phyloP scores from a whole-genome alignment of 2,797 vertebrate genomes.

The Echiichthys vipera region DNA sequence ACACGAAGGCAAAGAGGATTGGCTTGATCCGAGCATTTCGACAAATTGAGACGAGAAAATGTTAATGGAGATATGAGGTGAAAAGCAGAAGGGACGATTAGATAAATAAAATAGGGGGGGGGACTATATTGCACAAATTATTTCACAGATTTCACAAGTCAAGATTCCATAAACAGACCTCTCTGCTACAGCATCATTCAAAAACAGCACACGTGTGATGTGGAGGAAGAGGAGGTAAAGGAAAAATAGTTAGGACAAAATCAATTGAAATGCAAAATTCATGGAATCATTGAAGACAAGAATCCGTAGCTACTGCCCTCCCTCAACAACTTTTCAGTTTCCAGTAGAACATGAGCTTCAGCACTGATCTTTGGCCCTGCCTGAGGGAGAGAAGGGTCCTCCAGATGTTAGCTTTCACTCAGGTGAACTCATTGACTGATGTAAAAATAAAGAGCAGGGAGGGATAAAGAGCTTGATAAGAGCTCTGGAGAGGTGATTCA shows the following conservation, averaged over 20 bases:
- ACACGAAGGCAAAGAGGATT: background rate
- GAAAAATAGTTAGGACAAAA: background rate
- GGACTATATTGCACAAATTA: background rate
- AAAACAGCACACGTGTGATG: background rate
- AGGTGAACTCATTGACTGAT: constrained; percentile 41
- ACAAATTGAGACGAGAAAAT: background rate
- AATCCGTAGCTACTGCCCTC: background rate
- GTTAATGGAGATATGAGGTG: background rate
- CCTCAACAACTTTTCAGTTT: constrained; percentile 17
- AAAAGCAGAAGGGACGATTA: constrained; percentile 22
- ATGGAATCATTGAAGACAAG: background rate
- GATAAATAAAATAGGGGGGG: background rate
- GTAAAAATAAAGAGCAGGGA: constrained; percentile 9
- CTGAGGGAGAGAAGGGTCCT: constrained; percentile 4
- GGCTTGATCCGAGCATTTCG: background rate
- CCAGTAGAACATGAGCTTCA: constrained; percentile 15
- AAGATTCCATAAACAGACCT: background rate
- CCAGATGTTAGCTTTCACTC: constrained; percentile 42
- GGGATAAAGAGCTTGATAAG: constrained; percentile 39
- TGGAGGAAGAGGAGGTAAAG: background rate
- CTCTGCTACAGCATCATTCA: background rate
- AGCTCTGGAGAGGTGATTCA: constrained; percentile 35
- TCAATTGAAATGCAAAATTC: background rate
- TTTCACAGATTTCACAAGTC: constrained; percentile 55
- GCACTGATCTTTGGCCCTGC: constrained; percentile 1